A percentile compares a stretch with the other conserved stretches of the same genome.
Evolutionary conservation across 2,113 vertebrate genomes (phyloP).

Genomic region (Rhegmatorhina hoffmannsi): DNA sequence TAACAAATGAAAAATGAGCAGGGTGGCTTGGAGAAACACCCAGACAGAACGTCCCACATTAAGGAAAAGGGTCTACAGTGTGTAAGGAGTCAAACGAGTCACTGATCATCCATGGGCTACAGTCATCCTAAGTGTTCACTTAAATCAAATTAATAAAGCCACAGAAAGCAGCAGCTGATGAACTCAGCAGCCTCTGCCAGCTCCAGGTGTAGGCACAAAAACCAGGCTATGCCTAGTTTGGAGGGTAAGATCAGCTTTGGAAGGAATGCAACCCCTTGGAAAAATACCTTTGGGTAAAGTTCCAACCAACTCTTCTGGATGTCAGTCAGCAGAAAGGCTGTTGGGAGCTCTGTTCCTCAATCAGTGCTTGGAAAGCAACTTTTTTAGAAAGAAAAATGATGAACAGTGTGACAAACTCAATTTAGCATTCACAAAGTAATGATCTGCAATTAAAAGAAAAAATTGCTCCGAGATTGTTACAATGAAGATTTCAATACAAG

Average conservation of each 20-base stretch:
- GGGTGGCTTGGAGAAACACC: neutral
- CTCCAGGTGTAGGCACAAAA: neutral
- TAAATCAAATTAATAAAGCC: neutral
- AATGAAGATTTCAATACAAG: neutral
- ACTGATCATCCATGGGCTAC: neutral
- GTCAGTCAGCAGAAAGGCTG: neutral
- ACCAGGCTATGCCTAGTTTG: neutral
- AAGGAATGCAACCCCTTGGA: neutral
- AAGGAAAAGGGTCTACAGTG: neutral
- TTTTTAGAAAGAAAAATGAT: neutral
- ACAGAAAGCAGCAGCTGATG: neutral
- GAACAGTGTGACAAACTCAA: conserved; percentile 5
- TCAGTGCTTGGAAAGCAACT: neutral
- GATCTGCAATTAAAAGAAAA: neutral
- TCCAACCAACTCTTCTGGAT: neutral
- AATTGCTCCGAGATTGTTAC: neutral
- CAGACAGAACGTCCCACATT: neutral
- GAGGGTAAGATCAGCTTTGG: neutral
- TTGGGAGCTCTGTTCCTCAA: neutral
- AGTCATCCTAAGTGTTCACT: neutral
- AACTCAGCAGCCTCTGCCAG: neutral
- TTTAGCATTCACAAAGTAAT: neutral
- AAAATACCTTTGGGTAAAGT: neutral
- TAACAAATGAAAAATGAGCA: neutral
- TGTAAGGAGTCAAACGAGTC: neutral